Percentiles rank a stretch among this genome's conserved stretches.
Conservation (phyloP, 1,140 invertebrate genomes). For the Apis cerana region DNA sequence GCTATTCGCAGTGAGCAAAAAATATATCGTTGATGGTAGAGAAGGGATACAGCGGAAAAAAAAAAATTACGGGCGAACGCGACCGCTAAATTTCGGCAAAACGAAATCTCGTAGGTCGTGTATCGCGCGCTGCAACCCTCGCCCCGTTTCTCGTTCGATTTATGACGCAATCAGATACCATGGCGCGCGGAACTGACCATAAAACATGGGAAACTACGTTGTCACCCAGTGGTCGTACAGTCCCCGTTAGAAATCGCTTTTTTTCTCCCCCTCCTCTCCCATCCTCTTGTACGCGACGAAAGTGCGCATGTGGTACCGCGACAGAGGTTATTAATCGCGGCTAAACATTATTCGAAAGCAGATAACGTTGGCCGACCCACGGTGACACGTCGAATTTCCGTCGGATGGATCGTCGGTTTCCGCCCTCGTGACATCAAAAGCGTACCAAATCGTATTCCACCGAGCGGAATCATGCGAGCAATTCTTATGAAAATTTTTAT, state of each 20-base stretch:
- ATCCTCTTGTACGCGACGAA: neutral
- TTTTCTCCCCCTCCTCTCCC: neutral
- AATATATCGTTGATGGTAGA: constrained; percentile 36
- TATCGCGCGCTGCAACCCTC: constrained; percentile 60
- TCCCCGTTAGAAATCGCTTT: constrained; percentile 62
- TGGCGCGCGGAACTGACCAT: constrained; percentile 73
- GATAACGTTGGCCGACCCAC: constrained; percentile 7
- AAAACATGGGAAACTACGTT: constrained; percentile 75
- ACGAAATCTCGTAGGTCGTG: constrained; percentile 68
- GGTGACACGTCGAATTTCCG: constrained; percentile 44
- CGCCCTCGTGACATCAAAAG: neutral
- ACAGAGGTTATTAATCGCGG: constrained; percentile 55
- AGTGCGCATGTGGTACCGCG: constrained; percentile 21
- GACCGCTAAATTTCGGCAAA: constrained; percentile 66
- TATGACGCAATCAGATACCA: constrained; percentile 78
- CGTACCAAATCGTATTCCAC: too few relatives aligned
- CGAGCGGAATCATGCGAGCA: too few relatives aligned
- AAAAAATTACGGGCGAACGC: constrained; percentile 45
- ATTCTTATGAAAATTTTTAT: constrained; percentile 21
- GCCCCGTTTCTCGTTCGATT: constrained; percentile 72
- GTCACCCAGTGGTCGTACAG: constrained; percentile 69
- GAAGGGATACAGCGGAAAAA: neutral
- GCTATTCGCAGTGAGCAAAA: constrained; percentile 35
- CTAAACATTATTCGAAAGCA: constrained; percentile 24
- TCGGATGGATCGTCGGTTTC: neutral